A percentile compares a stretch with the other conserved stretches of the same genome.
Evolutionary conservation across 2,888 invertebrate species (phyloP).

Genomic region (Mythimna ferrago): DNA sequence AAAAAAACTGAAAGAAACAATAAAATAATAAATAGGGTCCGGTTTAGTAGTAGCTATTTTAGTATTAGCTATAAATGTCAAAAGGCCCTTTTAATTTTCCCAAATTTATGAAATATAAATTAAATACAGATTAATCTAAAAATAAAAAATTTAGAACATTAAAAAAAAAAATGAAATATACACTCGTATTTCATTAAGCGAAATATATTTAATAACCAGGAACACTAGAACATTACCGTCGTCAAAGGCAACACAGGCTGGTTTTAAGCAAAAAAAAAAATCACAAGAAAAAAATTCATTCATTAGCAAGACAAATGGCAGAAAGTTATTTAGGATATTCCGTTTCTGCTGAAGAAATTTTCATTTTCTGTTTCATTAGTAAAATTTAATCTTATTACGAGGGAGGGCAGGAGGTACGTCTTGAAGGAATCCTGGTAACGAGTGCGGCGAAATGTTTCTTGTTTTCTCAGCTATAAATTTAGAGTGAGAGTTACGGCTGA

Average conservation of each 20-base stretch:
- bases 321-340: slow-evolving; percentile 83
- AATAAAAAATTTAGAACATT: too few species aligned
- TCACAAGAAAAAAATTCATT: slow-evolving; percentile 71
- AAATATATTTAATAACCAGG: slow-evolving; percentile 16
- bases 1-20: too few species aligned
- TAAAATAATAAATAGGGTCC: too few species aligned
- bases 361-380: slow-evolving; percentile 88
- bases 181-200: background rate
- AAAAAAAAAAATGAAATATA: background rate
- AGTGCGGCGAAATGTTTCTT: slow-evolving; percentile 75
- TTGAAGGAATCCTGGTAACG: slow-evolving; percentile 78
- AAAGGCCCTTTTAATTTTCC: too few species aligned
- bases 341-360: slow-evolving; percentile 80
- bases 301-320: slow-evolving; percentile 82
- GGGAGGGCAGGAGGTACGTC: slow-evolving; percentile 78
- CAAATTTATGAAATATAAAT: too few species aligned
- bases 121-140: too few species aligned
- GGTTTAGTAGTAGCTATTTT: too few species aligned
- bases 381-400: slow-evolving; percentile 87
- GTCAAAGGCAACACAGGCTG: slow-evolving; percentile 43
- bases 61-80: too few species aligned
- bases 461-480: slow-evolving; percentile 68
- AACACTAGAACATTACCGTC: slow-evolving; percentile 9
- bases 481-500: slow-evolving; percentile 68
- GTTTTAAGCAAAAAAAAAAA: slow-evolving; percentile 47